Evolutionary conservation across 2,797 vertebrate genomes (phyloP).

Genomic region (Catharus ustulatus): DNA sequence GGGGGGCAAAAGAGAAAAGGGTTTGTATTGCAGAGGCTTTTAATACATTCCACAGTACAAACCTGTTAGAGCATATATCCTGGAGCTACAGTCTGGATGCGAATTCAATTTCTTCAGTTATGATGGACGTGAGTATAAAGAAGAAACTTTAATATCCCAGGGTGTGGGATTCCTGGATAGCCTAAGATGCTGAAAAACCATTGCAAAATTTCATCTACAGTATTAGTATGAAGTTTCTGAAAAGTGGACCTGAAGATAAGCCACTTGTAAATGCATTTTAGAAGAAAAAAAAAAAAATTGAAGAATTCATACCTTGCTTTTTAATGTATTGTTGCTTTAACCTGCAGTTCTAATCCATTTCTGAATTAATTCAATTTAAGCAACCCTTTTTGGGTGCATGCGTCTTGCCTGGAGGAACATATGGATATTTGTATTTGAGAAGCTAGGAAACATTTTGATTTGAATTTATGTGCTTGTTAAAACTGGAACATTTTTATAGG

Average conservation of each 20-base stretch:
- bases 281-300: constrained; percentile 47
- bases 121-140: constrained; percentile 65
- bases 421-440: constrained; percentile 59
- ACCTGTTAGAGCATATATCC: constrained; percentile 72
- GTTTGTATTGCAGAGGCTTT: constrained; percentile 72
- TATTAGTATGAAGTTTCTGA: constrained; percentile 68
- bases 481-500: constrained; percentile 69
- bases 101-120: constrained; percentile 50
- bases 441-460: constrained; percentile 70
- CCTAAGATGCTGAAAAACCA: constrained; percentile 66
- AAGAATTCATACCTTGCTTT: constrained; percentile 62
- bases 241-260: constrained; percentile 63
- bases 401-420: constrained; percentile 55
- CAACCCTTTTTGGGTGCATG: constrained; percentile 54
- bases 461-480: constrained; percentile 67
- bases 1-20: neutral
- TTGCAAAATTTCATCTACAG: constrained; percentile 50
- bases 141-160: constrained; percentile 77
- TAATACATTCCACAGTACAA: constrained; percentile 60
- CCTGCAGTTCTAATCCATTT: constrained; percentile 62
- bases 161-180: constrained; percentile 63
- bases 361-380: constrained; percentile 60
- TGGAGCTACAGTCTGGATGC: constrained; percentile 48
- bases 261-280: constrained; percentile 51
- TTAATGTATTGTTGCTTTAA: constrained; percentile 65